phyloP scores from a whole-genome alignment of 2,113 vertebrate species.

The Narcine bancroftii region DNA sequence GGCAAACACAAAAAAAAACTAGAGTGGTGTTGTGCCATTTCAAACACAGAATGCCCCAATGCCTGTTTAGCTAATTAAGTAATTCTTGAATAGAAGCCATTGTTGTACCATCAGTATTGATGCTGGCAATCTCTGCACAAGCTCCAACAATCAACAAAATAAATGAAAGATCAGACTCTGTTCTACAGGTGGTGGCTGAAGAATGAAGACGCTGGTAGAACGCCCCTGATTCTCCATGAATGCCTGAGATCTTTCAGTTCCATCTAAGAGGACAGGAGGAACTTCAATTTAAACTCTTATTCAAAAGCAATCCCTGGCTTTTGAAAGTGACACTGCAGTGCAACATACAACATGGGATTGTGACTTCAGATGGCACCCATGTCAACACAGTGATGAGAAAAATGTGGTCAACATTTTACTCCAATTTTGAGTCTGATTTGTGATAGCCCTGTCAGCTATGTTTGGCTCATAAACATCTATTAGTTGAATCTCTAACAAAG shows the following conservation, averaged over 20 bases:
- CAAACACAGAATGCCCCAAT: background rate
- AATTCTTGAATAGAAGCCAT: background rate
- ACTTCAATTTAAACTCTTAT: background rate
- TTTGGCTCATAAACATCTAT: background rate
- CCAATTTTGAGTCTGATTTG: constrained; percentile 18
- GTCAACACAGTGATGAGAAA: background rate
- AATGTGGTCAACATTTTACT: constrained; percentile 8
- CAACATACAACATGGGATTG: background rate
- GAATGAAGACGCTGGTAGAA: background rate
- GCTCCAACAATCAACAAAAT: background rate
- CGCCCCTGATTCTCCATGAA: background rate
- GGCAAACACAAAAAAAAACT: background rate
- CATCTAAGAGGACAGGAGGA: background rate
- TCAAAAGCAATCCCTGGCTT: background rate
- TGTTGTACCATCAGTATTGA: background rate
- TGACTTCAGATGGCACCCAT: background rate
- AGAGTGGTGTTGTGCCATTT: background rate
- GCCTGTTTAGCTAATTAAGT: background rate
- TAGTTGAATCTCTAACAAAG: background rate
- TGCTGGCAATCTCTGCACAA: background rate
- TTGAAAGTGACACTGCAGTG: background rate
- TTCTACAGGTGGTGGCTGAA: background rate
- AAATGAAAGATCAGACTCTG: background rate
- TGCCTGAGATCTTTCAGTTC: background rate
- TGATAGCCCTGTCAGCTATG: background rate